phyloP scores from a whole-genome alignment of 2,113 vertebrate genomes.

The Eubucco bourcierii region DNA sequence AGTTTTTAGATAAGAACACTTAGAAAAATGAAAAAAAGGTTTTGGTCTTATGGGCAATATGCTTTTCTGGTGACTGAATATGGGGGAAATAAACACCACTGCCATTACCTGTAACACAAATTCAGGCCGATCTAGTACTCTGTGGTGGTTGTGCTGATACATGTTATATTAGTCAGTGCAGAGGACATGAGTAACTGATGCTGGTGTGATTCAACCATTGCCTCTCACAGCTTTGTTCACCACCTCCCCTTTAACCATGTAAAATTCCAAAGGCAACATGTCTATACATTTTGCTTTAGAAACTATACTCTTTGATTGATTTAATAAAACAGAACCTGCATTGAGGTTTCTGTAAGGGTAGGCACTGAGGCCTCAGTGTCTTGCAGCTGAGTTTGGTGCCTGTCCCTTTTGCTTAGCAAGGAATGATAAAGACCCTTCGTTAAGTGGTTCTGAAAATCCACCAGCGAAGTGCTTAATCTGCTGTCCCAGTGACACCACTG shows the following conservation, averaged over 20 bases:
- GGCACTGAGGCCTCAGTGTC: background rate
- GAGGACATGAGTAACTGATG: background rate
- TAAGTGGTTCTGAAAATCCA: background rate
- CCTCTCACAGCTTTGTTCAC: background rate
- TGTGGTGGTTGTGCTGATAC: background rate
- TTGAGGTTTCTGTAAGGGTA: background rate
- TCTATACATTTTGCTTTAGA: background rate
- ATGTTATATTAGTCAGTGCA: background rate
- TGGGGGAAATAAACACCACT: background rate
- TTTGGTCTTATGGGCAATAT: background rate
- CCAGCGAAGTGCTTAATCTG: background rate
- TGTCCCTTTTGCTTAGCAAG: background rate
- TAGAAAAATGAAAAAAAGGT: background rate
- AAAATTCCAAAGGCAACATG: background rate
- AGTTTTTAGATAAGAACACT: background rate
- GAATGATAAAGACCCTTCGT: background rate
- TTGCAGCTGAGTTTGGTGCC: background rate
- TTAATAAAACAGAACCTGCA: background rate
- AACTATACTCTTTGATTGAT: background rate
- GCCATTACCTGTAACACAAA: background rate
- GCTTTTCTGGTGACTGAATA: background rate
- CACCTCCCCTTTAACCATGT: background rate
- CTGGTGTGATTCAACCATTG: background rate
- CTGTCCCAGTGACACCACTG: fast-evolving
- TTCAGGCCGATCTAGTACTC: background rate